A percentile compares a stretch with the other conserved stretches of the same genome.
Conservation (phyloP, 2,113 vertebrate species). For the Lota lota region DNA sequence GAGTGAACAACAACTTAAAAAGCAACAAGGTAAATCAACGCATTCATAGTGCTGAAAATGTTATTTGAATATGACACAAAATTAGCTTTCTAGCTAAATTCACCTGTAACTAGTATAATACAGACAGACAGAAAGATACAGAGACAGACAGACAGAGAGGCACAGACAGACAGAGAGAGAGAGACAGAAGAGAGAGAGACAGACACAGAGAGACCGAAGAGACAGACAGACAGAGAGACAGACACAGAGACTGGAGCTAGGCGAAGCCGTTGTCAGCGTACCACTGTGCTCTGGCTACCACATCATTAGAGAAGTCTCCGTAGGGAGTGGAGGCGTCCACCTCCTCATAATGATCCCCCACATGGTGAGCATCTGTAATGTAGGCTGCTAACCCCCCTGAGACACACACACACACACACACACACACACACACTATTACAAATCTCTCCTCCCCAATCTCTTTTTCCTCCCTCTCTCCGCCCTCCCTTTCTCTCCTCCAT, state of each 20-base stretch:
- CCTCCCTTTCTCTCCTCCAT: too few relatives aligned
- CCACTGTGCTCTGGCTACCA: background rate
- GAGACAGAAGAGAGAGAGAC: background rate
- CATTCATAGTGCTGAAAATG: too few relatives aligned
- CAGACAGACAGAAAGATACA: too few relatives aligned
- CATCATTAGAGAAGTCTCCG: background rate
- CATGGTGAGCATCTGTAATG: background rate
- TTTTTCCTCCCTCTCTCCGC: too few relatives aligned
- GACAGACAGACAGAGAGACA: background rate
- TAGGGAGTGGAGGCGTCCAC: background rate
- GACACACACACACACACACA: background rate
- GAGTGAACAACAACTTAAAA: too few relatives aligned
- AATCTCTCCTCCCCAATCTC: too few relatives aligned
- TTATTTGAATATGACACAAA: too few relatives aligned
- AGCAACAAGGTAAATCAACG: too few relatives aligned
- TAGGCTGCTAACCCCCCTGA: background rate
- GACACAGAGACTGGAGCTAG: background rate
- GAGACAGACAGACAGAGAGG: too few relatives aligned
- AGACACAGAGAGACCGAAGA: background rate
- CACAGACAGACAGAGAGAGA: conserved; percentile 3
- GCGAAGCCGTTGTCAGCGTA: background rate
- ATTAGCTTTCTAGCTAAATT: too few relatives aligned
- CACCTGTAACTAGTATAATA: too few relatives aligned
- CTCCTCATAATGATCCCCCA: background rate
- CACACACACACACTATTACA: too few relatives aligned